These are phyloP conservation scores for Sebastes goodei DNA, from an alignment of 2,797 vertebrate genomes.

Conservation along the genomic window DNA sequence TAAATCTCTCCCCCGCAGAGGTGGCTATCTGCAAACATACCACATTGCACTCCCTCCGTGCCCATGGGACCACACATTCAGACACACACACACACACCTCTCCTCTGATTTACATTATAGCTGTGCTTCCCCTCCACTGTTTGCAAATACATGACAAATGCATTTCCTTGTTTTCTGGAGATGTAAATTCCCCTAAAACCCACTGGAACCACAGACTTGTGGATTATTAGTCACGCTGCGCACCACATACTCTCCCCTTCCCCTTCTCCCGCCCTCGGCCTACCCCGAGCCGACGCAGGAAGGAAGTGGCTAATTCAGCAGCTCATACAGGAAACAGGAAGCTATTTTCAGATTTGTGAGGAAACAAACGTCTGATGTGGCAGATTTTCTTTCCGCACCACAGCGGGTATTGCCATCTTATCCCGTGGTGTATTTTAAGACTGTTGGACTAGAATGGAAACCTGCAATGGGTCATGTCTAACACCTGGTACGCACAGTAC, in stretches of 20 bases:
- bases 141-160: conserved; percentile 4
- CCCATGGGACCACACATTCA: conserved; percentile 5
- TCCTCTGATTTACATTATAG: neutral
- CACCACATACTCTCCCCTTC: neutral
- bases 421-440: conserved; percentile 9
- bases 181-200: neutral
- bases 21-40: conserved; percentile 20
- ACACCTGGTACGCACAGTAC: neutral
- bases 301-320: conserved; percentile 77
- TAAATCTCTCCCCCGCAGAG: conserved; percentile 29
- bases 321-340: conserved; percentile 80
- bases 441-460: neutral
- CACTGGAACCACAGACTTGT: neutral
- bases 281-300: conserved; percentile 39
- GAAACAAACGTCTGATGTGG: conserved; percentile 54
- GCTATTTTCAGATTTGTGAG: conserved; percentile 71
- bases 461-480: neutral
- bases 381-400: conserved; percentile 20
- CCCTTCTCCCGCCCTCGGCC: neutral
- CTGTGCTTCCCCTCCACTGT: neutral
- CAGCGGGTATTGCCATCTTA: conserved; percentile 14
- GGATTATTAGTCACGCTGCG: neutral
- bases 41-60: conserved; percentile 11
- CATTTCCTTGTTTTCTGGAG: conserved; percentile 7
- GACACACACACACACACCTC: neutral